Evolutionary conservation across 2,113 vertebrate genomes (phyloP).

Genomic region (Rhodinocichla rosea): DNA sequence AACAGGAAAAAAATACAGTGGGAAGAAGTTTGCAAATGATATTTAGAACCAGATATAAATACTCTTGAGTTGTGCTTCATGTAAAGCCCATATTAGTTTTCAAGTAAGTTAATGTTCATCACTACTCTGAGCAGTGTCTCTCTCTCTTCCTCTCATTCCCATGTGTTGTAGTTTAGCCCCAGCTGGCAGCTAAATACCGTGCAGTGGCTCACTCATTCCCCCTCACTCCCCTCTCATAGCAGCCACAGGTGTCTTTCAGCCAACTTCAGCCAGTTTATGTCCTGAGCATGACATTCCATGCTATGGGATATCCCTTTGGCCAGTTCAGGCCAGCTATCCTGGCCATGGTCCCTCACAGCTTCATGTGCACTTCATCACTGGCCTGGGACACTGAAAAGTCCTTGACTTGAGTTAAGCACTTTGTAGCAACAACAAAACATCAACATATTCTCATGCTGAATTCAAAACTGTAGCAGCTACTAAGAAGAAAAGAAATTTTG

Average conservation of each 20-base stretch:
- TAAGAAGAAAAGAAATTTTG: neutral
- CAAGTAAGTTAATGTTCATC: neutral
- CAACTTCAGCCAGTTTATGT: neutral
- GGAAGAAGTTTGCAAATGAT: neutral
- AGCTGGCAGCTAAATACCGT: accelerated
- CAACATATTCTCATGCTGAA: neutral
- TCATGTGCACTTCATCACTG: neutral
- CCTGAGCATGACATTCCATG: accelerated
- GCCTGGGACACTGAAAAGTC: neutral
- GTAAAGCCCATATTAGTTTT: neutral
- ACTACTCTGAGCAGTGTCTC: neutral
- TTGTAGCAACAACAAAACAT: neutral
- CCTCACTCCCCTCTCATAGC: neutral
- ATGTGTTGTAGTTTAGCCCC: neutral
- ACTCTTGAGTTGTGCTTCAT: neutral
- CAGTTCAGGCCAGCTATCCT: neutral
- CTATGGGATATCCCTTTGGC: neutral
- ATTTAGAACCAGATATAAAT: neutral
- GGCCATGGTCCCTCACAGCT: neutral
- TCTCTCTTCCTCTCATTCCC: neutral
- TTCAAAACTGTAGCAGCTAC: neutral
- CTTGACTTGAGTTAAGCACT: neutral
- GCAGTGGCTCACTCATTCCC: accelerated
- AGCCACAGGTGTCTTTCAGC: neutral
- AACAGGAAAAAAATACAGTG: neutral